Base-by-base conservation (phyloP, 2,113 vertebrate genomes). In the Anolis sagrei region DNA sequence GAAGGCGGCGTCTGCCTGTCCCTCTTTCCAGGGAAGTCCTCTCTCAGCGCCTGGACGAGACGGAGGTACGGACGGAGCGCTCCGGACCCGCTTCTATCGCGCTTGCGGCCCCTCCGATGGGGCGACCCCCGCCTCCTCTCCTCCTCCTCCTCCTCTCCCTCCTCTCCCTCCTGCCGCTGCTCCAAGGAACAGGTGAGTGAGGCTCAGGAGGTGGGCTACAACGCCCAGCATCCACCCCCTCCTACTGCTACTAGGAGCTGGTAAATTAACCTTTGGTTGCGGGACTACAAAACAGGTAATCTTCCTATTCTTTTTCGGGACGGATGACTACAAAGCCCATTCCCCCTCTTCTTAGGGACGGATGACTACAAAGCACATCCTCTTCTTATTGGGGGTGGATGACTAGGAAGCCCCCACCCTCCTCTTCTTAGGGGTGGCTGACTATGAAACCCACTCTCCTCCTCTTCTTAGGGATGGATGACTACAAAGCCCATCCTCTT, bases 151-250 rank as follows among this genome's bases (percentile, higher is more conserved):
- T 39, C 48, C 18, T 49, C 34, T 25, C 7, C 21, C 62, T 27
- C 21, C 5, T 66, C 23, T 25, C 16, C 29, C 32, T 34, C 49
- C 68, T 21, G 5, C 75, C 21, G 58, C 58, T 73, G 39, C 39
- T 44, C 39, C 39, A 44, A 10, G 79, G 2, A 58, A 10, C 58
- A 7, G 93, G 93, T 93, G 93, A 92, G 91, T 91, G n/a, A 18
- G 39, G n/a, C n/a, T n/a, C n/a, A n/a, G n/a, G n/a, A n/a, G n/a
- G n/a, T n/a, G 5, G 39, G 39, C 39, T 44, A 44, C 39, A 44
- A 44, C 2, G 39, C 39, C 39, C 39, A 44, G 39, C 39, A 44
- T 44, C 39, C 39, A 44, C 39, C 39, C 39, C 39, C 39, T 4
- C 3, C 39, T 44, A 5, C 39, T 44, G 39, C 39, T 44, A 2